These are phyloP conservation scores for Amiota mariae DNA, from an alignment of 2,888 invertebrate species.

Conservation along the genomic window DNA sequence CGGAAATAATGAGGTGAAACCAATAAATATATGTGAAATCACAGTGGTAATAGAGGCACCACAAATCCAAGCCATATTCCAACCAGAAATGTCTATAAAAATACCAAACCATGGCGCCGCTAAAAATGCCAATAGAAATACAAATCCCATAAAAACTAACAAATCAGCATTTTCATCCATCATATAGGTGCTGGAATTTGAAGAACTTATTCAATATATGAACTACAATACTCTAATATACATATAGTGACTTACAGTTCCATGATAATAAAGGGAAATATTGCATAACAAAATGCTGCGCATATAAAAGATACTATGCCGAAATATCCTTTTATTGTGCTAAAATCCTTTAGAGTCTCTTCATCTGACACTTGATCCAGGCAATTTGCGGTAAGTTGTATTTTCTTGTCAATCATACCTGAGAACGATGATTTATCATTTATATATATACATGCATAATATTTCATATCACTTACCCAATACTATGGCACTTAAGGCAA, in stretches of 20 bases:
- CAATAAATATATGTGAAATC: background rate
- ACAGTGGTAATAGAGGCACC: background rate
- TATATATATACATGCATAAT: background rate
- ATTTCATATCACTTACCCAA: background rate
- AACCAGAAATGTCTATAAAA: background rate
- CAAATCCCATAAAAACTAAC: background rate
- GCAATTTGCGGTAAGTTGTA: background rate
- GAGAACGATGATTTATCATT: background rate
- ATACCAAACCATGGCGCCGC: background rate
- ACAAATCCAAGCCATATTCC: slow-evolving; percentile 2
- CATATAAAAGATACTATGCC: background rate
- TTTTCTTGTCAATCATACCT: background rate
- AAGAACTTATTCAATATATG: background rate
- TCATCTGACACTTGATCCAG: background rate
- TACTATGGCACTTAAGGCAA: background rate
- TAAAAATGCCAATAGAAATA: background rate
- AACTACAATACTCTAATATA: background rate
- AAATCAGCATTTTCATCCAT: background rate
- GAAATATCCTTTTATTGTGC: background rate
- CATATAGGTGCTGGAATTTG: background rate
- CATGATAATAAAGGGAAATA: background rate
- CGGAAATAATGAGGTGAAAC: background rate
- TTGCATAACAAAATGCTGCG: background rate
- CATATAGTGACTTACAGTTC: background rate
- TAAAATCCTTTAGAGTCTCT: background rate